Evolutionary conservation across 2,113 vertebrate species (phyloP).

Genomic region (Rhombomys opimus): DNA sequence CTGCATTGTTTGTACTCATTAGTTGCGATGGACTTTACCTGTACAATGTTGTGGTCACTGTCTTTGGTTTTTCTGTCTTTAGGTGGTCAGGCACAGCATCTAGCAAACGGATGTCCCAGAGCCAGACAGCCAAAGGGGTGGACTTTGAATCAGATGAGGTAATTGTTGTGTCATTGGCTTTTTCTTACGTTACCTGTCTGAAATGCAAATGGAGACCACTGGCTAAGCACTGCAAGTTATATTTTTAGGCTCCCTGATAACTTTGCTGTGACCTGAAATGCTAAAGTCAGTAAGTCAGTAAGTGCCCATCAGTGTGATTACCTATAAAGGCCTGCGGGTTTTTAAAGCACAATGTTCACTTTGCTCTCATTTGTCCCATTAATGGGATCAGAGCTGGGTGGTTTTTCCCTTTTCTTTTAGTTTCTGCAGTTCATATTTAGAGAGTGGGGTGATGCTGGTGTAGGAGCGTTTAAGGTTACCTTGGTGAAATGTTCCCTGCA

Average conservation of each 20-base stretch:
- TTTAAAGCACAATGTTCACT: neutral
- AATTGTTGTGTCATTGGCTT: slow-evolving; percentile 50
- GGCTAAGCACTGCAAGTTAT: neutral
- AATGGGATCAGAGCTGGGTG: neutral
- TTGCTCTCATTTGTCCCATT: neutral
- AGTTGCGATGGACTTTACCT: neutral
- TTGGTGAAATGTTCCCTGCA: neutral
- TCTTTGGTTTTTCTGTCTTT: slow-evolving; percentile 4
- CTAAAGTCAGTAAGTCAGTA: neutral
- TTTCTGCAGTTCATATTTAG: slow-evolving; percentile 31
- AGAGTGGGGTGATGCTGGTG: neutral
- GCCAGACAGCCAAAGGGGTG: slow-evolving; percentile 88
- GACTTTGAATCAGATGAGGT: slow-evolving; percentile 93
- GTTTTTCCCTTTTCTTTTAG: neutral
- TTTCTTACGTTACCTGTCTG: neutral
- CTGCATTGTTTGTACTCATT: neutral
- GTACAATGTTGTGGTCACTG: neutral
- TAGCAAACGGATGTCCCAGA: slow-evolving; percentile 88
- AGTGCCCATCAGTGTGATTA: neutral
- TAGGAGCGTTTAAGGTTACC: slow-evolving; percentile 1
- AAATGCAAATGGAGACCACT: slow-evolving; percentile 31
- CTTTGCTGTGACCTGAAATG: neutral
- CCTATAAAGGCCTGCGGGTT: neutral
- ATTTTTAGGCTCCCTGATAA: neutral
- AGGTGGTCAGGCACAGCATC: slow-evolving; percentile 75